A percentile compares a stretch with the other conserved stretches of the same genome.
Evolutionary conservation across 2,113 vertebrate genomes (phyloP).

Genomic region (Toxotes chatareus): DNA sequence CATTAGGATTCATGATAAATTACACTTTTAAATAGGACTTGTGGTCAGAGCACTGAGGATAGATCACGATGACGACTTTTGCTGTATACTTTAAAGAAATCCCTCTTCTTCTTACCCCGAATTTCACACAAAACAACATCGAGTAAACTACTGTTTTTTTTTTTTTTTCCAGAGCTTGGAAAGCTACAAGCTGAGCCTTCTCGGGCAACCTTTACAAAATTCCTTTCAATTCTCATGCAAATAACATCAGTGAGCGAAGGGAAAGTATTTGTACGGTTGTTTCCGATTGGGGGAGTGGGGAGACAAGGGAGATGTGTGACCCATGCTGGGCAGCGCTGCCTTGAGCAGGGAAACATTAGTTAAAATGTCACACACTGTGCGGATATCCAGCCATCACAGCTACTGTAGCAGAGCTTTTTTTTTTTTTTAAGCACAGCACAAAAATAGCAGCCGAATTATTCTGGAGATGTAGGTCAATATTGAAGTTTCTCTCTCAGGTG

Average conservation of each 20-base stretch:
- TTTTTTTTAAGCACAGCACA: conserved; percentile 55
- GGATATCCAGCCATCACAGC: conserved; percentile 52
- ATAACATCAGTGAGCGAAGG: conserved; percentile 2
- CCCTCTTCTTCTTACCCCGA: not conserved
- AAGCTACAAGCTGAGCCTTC: not conserved
- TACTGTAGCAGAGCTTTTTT: conserved; percentile 40
- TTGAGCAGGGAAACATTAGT: conserved; percentile 73
- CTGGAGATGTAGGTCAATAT: conserved; percentile 82
- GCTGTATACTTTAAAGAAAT: conserved; percentile 24
- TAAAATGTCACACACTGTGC: conserved; percentile 78
- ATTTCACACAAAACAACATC: conserved; percentile 1
- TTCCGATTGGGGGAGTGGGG: conserved; percentile 30
- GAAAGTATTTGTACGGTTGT: conserved; percentile 32
- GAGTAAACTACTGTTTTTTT: not conserved
- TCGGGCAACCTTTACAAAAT: not conserved
- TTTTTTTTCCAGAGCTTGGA: conserved; percentile 4
- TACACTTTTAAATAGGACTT: conserved; percentile 56
- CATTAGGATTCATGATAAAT: conserved; percentile 57
- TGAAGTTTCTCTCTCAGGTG: conserved; percentile 74
- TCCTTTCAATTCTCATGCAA: conserved; percentile 42
- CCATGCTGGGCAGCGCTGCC: conserved; percentile 71
- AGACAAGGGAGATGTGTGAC: conserved; percentile 53
- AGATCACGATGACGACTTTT: conserved; percentile 21
- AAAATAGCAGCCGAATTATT: conserved; percentile 83
- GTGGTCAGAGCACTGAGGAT: conserved; percentile 32